Evolutionary conservation across 2,888 invertebrate genomes (phyloP).

Genomic region (Lysandra coridon): DNA sequence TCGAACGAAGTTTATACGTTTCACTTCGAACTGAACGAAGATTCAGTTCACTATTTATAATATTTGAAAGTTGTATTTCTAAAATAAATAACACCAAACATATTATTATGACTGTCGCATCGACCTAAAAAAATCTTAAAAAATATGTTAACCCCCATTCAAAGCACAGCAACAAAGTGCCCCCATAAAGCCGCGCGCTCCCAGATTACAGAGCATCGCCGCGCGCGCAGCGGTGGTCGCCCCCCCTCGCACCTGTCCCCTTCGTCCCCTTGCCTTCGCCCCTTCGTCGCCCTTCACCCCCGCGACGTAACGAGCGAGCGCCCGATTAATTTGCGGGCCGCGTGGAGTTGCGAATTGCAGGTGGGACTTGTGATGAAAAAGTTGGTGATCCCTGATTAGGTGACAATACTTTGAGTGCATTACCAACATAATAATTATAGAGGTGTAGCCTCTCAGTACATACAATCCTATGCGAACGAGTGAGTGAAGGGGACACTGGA

Average conservation of each 20-base stretch:
- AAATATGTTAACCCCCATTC: neutral
- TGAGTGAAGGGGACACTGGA: too few relatives aligned
- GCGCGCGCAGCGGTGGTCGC: conserved; percentile 64
- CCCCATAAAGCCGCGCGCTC: conserved; percentile 51
- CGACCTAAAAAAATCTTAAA: too few relatives aligned
- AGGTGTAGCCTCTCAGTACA: too few relatives aligned
- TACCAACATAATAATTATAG: neutral
- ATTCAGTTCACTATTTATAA: too few relatives aligned
- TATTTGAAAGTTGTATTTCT: too few relatives aligned
- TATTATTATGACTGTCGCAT: too few relatives aligned
- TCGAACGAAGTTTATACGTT: too few relatives aligned
- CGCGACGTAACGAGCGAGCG: conserved; percentile 30
- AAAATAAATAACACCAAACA: too few relatives aligned
- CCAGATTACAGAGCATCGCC: conserved; percentile 69
- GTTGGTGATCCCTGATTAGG: conserved; percentile 8
- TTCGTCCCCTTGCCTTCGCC: neutral
- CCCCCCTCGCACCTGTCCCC: conserved; percentile 43
- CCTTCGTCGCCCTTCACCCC: neutral
- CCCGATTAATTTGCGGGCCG: conserved; percentile 46
- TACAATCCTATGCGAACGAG: too few relatives aligned
- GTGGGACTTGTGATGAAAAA: neutral
- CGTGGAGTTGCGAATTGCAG: conserved; percentile 2
- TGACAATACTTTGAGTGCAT: neutral
- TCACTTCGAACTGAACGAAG: too few relatives aligned
- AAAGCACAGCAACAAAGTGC: conserved; percentile 50